Evolutionary conservation across 2,797 vertebrate species (phyloP).

Genomic region (Hypotaenidia philippensis): DNA sequence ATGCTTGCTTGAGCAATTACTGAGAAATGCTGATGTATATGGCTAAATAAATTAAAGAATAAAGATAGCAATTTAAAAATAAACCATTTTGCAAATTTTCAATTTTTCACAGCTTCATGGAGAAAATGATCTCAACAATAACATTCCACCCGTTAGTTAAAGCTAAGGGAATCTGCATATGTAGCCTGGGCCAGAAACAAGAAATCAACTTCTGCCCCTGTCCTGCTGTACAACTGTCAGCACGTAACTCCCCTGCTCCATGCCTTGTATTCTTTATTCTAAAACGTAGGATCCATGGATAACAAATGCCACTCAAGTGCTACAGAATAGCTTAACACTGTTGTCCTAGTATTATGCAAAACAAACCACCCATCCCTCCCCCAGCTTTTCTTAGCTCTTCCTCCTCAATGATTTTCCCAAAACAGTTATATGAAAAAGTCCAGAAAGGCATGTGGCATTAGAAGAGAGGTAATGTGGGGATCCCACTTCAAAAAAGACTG

Average conservation of each 20-base stretch:
- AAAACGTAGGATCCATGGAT: background rate
- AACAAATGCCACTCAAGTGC: background rate
- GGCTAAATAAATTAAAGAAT: conserved; percentile 57
- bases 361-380: background rate
- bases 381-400: background rate
- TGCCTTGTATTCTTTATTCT: background rate
- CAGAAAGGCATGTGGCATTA: background rate
- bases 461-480: background rate
- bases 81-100: background rate
- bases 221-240: background rate
- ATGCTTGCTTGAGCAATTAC: conserved; percentile 31
- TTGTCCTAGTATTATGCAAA: background rate
- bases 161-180: background rate
- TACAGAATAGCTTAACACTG: background rate
- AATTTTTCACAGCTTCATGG: conserved; percentile 20
- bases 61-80: conserved; percentile 18
- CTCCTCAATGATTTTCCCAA: background rate
- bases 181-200: background rate
- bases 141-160: background rate
- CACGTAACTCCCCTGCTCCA: background rate
- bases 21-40: background rate
- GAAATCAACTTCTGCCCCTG: background rate
- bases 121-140: conserved; percentile 7
- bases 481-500: background rate
- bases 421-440: background rate